These are phyloP conservation scores for Euplexia lucipara DNA, from an alignment of 2,888 invertebrate genomes.

Conservation along the genomic window DNA sequence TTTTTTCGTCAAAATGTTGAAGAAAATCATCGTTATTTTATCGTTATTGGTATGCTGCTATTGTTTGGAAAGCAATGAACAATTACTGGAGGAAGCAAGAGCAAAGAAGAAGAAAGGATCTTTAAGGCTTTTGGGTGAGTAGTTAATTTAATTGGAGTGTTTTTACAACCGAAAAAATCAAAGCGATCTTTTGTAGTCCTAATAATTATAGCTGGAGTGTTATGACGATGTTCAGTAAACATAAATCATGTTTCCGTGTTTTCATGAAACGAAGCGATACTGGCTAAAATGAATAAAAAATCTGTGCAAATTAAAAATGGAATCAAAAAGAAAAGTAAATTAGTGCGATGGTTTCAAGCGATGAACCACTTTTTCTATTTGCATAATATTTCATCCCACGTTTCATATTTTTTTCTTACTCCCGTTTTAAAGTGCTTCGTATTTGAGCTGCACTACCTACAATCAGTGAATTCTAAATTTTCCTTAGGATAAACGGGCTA, in stretches of 20 bases:
- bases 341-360: constrained; percentile 14
- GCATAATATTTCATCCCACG: neutral
- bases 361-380: neutral
- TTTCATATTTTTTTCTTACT: neutral
- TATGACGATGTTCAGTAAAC: constrained; percentile 29
- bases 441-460: neutral
- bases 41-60: constrained; percentile 79
- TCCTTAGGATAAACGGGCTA: neutral
- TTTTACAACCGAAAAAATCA: constrained; percentile 41
- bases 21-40: constrained; percentile 71
- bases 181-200: constrained; percentile 28
- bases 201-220: constrained; percentile 16
- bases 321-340: constrained; percentile 4
- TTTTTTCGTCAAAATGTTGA: constrained; percentile 72
- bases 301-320: neutral
- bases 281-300: neutral
- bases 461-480: neutral
- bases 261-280: constrained; percentile 1
- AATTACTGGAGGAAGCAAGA: constrained; percentile 78
- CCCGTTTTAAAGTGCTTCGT: neutral
- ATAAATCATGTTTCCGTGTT: constrained; percentile 33
- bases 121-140: constrained; percentile 81
- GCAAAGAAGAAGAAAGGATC: constrained; percentile 84
- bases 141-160: constrained; percentile 57
- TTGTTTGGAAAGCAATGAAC: constrained; percentile 77